Conservation (phyloP, 92 coral and sea anemone genomes). For the Galaxea fascicularis region DNA sequence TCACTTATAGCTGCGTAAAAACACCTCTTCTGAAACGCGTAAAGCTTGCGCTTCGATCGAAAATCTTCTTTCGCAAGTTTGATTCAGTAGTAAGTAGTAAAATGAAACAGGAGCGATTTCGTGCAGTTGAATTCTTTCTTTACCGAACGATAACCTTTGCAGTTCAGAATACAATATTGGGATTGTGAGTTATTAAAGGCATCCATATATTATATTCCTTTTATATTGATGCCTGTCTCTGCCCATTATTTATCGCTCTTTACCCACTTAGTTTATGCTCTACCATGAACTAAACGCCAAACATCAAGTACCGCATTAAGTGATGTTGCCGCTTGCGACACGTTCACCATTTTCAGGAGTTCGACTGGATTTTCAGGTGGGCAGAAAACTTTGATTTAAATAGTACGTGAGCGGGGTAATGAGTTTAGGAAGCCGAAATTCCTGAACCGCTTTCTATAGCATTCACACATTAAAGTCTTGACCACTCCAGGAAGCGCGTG, state of each 20-base stretch:
- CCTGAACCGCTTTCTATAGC: slow-evolving; percentile 17
- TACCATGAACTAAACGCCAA: slow-evolving; percentile 44
- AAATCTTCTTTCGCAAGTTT: background rate
- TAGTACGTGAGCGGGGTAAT: slow-evolving; percentile 12
- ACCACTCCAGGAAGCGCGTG: slow-evolving; percentile 38
- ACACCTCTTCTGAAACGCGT: background rate
- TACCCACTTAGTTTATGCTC: slow-evolving; percentile 57
- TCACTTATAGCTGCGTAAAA: too few relatives aligned
- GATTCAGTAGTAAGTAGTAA: background rate
- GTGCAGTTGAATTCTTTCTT: slow-evolving; percentile 24
- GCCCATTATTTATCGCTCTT: slow-evolving; percentile 44
- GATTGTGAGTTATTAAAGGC: slow-evolving; percentile 7
- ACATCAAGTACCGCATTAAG: slow-evolving; percentile 42
- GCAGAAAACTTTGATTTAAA: background rate
- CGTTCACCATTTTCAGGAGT: slow-evolving; percentile 13
- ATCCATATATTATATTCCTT: slow-evolving; percentile 41
- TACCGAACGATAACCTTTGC: slow-evolving; percentile 39
- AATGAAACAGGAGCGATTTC: background rate
- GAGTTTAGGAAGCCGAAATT: slow-evolving; percentile 9
- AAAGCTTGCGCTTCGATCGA: background rate
- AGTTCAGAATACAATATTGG: slow-evolving; percentile 28
- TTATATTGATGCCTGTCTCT: slow-evolving; percentile 30
- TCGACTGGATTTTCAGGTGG: background rate
- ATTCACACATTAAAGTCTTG: background rate
- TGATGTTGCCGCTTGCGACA: slow-evolving; percentile 31